Base-by-base conservation (phyloP, 2,797 vertebrate genomes). In the Apogon hyalosoma region DNA sequence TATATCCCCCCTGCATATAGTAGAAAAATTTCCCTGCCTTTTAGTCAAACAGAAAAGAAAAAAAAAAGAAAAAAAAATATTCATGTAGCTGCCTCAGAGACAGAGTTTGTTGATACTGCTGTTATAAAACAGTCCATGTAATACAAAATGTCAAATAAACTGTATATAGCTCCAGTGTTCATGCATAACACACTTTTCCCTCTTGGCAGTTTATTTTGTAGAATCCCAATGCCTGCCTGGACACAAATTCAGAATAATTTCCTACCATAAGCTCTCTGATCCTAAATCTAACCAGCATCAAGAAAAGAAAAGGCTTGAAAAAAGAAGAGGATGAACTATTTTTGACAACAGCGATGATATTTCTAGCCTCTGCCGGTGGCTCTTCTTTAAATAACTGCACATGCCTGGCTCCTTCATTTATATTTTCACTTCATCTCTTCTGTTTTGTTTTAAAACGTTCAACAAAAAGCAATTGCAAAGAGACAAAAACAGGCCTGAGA, bases 301-400 rank as follows among this genome's bases (percentile, higher is more conserved):
- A 7, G 31, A 33, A 7, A 33, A 33, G 31, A 33, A 33, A 33
- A 33, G 7, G 31, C 31, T 7, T 21, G 19, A 47, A 11, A 19
- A 19, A 47, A 16, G 18, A 40, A 16, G 11, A 66, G 18, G 4
- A 6, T 12, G 40, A 70, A 60, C 59, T 73, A 83, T 80, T 86
- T 77, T 76, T 49, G 59, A 62, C 59, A 50, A 3, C 1, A 52
- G 45, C 39, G 21, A 51, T 84, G 68, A 60, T 78, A 85, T 83
- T 72, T 83, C 52, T 60, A 57, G 47, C 53, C 60, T 69, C 38
- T 70, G 72, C 54, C 63, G 54, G 58, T 51, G 16, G 8, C 1
- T 52, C 50, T 65, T 68, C 83, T 79, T 77, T 62, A 75, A 86
- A 86, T 84, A 84, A 55, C 45, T 1, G 5, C 33, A 12, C 33